Conservation (phyloP, 2,113 vertebrate genomes). For the Cricetomys ansorgei region DNA sequence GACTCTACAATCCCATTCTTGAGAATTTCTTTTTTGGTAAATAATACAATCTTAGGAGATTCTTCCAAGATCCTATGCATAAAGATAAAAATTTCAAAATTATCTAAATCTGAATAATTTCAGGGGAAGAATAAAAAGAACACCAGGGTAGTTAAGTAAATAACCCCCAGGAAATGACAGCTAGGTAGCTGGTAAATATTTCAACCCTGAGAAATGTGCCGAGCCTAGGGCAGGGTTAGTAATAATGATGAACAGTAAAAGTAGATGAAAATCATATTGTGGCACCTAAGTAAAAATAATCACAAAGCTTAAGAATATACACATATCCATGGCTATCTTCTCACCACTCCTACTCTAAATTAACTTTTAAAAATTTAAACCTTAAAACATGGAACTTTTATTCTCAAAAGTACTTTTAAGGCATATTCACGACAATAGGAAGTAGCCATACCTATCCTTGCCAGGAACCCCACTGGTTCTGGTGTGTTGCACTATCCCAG, state of each 20-base stretch:
- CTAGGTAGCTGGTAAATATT: neutral
- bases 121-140: neutral
- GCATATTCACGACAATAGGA: fast-evolving
- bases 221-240: neutral
- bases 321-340: neutral
- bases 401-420: neutral
- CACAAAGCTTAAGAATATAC: neutral
- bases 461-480: neutral
- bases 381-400: neutral
- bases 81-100: constrained; percentile 13
- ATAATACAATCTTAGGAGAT: neutral
- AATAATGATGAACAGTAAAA: neutral
- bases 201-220: neutral
- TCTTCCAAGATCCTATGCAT: neutral
- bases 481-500: neutral
- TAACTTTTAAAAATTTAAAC: neutral
- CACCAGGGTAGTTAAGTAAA: neutral
- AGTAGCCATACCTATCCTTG: neutral
- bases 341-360: neutral
- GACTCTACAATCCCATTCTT: neutral
- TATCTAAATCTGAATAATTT: neutral
- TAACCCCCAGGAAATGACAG: constrained; percentile 1
- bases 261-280: neutral
- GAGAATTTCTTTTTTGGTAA: constrained; percentile 34
- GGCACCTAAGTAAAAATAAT: neutral